A percentile compares a stretch with the other conserved stretches of the same genome.
Conservation (phyloP, 2,888 invertebrate species). For the Pilophorus perplexus region DNA sequence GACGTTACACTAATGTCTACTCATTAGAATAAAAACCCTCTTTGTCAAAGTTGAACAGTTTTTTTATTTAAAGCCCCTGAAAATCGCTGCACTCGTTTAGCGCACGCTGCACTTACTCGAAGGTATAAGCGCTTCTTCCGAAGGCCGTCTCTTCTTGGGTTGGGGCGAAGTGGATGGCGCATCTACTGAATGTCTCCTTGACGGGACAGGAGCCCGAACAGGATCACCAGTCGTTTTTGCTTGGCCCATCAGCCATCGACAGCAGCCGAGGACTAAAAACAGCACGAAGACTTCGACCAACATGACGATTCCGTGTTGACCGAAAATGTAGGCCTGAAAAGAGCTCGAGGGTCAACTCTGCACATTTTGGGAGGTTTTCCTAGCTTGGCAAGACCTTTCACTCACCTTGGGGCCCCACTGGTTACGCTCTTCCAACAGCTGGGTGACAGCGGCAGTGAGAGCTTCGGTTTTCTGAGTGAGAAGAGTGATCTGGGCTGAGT, state of each 20-base stretch:
- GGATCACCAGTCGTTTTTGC: slow-evolving; percentile 42
- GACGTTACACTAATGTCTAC: too few relatives aligned
- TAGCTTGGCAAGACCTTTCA: too few relatives aligned
- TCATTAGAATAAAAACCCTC: too few relatives aligned
- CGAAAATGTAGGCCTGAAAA: slow-evolving; percentile 49
- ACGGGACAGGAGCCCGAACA: slow-evolving; percentile 45
- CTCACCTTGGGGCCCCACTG: slow-evolving; percentile 61
- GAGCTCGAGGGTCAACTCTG: neutral
- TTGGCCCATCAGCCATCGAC: slow-evolving; percentile 51
- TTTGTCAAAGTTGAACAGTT: too few relatives aligned
- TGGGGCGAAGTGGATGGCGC: slow-evolving; percentile 60
- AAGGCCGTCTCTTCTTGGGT: slow-evolving; percentile 65
- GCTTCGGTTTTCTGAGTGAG: slow-evolving; percentile 65
- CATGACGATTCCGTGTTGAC: slow-evolving; percentile 52
- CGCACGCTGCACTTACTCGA: too few relatives aligned
- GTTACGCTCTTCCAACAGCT: slow-evolving; percentile 62
- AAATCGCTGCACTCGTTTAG: too few relatives aligned
- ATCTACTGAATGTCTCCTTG: slow-evolving; percentile 54
- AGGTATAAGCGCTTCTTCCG: slow-evolving; percentile 58
- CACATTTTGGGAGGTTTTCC: neutral
- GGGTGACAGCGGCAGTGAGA: slow-evolving; percentile 61
- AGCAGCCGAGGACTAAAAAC: slow-evolving; percentile 55
- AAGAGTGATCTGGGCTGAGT: slow-evolving; percentile 71
- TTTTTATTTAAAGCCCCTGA: too few relatives aligned
- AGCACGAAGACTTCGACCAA: slow-evolving; percentile 51